phyloP scores from a whole-genome alignment of 2,888 invertebrate genomes.

The Tanytarsus gracilentus region DNA sequence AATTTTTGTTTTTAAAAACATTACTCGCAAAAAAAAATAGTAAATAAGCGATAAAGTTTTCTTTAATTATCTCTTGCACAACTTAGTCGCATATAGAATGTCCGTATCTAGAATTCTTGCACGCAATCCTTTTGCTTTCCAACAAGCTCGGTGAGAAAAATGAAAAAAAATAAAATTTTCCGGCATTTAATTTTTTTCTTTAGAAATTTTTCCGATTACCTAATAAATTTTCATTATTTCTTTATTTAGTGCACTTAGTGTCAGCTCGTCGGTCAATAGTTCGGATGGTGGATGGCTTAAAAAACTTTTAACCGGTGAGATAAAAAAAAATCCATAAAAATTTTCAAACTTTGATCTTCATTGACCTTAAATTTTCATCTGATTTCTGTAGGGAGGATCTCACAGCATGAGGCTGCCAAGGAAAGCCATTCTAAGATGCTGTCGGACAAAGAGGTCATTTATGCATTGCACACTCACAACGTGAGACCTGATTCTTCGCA shows the following conservation, averaged over 20 bases:
- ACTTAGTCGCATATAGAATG: too few relatives aligned
- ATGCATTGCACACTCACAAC: conserved; percentile 91
- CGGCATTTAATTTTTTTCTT: background rate
- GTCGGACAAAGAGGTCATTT: conserved; percentile 91
- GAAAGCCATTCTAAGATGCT: conserved; percentile 95
- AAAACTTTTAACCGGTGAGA: too few relatives aligned
- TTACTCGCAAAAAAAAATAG: too few relatives aligned
- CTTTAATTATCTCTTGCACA: too few relatives aligned
- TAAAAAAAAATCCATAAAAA: too few relatives aligned
- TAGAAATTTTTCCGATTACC: background rate
- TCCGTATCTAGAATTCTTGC: conserved; percentile 14
- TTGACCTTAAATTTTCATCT: background rate
- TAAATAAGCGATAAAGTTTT: too few relatives aligned
- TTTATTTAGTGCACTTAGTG: too few relatives aligned
- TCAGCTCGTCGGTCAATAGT: too few relatives aligned
- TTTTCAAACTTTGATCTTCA: too few relatives aligned
- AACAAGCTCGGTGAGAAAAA: conserved; percentile 6
- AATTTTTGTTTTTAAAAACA: too few relatives aligned
- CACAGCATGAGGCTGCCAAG: conserved; percentile 62
- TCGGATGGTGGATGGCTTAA: too few relatives aligned
- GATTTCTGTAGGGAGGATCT: conserved; percentile 85
- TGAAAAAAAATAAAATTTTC: background rate
- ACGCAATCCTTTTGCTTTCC: background rate
- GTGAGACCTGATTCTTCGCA: conserved; percentile 82
- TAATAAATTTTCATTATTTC: background rate